A percentile compares a stretch with the other conserved stretches of the same genome.
phyloP scores from a whole-genome alignment of 30 jellyfish, hydroid and myxozoan genomes.

The Turritopsis rubra region DNA sequence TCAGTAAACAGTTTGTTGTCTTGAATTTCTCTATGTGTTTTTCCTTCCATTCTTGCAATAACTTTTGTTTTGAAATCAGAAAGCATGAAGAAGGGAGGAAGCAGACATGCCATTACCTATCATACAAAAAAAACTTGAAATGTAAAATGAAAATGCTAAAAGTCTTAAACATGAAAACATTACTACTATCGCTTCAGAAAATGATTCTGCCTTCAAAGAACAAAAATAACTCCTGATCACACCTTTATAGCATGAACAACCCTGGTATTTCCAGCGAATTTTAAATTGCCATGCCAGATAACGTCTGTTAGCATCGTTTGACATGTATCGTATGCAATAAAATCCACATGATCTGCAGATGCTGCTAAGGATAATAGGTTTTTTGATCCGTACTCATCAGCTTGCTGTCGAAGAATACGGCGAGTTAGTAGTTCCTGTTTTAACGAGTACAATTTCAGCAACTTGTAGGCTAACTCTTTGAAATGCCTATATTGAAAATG shows the following conservation, averaged over 20 bases:
- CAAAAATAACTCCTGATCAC: background rate
- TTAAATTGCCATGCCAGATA: conserved; percentile 9
- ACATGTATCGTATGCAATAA: background rate
- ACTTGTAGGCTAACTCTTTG: background rate
- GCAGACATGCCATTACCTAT: background rate
- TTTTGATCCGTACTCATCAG: conserved; percentile 1
- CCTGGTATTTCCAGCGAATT: conserved; percentile 2
- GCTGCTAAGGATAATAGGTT: background rate
- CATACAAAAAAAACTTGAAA: background rate
- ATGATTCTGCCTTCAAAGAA: too few relatives aligned
- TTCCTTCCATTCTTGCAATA: background rate
- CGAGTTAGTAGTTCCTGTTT: conserved; percentile 4
- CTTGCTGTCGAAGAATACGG: conserved; percentile 1
- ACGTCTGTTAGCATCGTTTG: background rate
- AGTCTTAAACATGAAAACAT: too few relatives aligned
- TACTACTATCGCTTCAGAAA: too few relatives aligned
- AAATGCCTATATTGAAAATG: background rate
- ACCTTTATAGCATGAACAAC: background rate
- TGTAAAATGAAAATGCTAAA: background rate
- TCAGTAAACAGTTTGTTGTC: background rate
- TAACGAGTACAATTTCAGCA: background rate
- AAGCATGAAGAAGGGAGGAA: background rate
- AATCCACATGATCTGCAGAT: conserved; percentile 6
- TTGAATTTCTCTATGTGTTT: background rate
- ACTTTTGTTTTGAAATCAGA: background rate